Conservation (phyloP, 2,888 invertebrate species). For the Aradus depressus region DNA sequence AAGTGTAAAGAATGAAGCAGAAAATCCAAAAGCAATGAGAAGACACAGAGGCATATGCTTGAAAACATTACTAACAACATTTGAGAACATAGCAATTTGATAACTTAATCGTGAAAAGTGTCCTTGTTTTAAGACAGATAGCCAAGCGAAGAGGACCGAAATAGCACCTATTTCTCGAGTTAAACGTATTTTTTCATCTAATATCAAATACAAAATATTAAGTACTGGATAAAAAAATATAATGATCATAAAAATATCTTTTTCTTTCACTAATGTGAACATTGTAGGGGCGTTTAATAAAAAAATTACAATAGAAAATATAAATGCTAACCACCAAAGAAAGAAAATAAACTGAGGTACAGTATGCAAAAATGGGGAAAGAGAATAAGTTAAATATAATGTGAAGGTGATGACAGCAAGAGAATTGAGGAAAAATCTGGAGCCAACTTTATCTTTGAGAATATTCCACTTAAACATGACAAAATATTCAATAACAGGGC, state of each 20-base stretch:
- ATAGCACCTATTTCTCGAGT: slow-evolving; percentile 1
- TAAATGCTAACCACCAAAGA: not conserved
- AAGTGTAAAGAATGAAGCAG: slow-evolving; percentile 1
- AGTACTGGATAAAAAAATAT: not conserved
- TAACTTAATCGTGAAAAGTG: not conserved
- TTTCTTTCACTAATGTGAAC: no score
- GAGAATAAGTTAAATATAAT: not conserved
- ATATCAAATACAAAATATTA: not conserved
- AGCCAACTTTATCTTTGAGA: not conserved
- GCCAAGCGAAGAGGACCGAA: slow-evolving; percentile 2
- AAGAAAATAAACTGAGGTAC: not conserved
- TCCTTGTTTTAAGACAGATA: not conserved
- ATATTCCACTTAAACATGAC: not conserved
- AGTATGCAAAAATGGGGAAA: not conserved
- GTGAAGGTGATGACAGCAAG: not conserved
- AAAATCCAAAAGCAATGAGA: not conserved
- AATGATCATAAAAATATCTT: no score
- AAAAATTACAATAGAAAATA: not conserved
- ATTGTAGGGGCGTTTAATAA: not conserved
- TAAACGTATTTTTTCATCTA: not conserved
- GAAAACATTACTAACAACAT: not conserved
- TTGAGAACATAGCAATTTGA: slow-evolving; percentile 6
- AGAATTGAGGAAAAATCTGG: not conserved
- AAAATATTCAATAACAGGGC: not conserved
- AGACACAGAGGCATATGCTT: not conserved